These are phyloP conservation scores for Eciton burchellii DNA, from an alignment of 1,140 invertebrate genomes.

Conservation along the genomic window DNA sequence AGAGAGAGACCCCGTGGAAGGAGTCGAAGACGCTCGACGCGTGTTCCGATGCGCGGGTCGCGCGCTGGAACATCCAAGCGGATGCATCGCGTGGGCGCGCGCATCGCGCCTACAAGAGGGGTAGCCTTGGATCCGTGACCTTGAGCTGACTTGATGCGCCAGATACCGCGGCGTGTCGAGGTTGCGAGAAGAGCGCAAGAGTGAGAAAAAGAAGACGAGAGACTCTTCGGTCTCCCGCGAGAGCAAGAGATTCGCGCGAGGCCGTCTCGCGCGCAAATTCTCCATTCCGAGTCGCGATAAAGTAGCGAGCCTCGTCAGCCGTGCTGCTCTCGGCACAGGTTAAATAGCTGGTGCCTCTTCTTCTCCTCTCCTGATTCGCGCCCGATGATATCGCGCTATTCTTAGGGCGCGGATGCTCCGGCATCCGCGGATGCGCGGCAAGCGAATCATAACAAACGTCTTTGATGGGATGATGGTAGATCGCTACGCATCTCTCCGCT, in stretches of 20 bases:
- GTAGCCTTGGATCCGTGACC: slow-evolving; percentile 56
- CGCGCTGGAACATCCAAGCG: no score
- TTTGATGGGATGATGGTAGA: slow-evolving; percentile 24
- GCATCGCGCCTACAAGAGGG: slow-evolving; percentile 4
- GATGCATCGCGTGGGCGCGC: no score
- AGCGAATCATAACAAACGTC: slow-evolving; percentile 48
- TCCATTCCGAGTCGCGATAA: slow-evolving; percentile 62
- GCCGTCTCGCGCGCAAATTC: slow-evolving; percentile 52
- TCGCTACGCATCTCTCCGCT: slow-evolving; percentile 20
- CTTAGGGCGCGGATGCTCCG: background rate
- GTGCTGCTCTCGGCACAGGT: background rate
- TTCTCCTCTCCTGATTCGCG: slow-evolving; percentile 24
- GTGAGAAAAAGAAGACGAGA: slow-evolving; percentile 10
- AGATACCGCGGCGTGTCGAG: slow-evolving; percentile 53
- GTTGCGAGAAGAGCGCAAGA: slow-evolving; percentile 38
- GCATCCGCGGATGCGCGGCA: no score
- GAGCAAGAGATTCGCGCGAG: slow-evolving; percentile 45
- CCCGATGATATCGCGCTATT: slow-evolving; percentile 20
- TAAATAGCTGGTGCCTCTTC: slow-evolving; percentile 17
- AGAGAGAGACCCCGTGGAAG: no score
- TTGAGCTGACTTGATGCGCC: slow-evolving; percentile 57
- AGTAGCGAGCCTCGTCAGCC: slow-evolving; percentile 44
- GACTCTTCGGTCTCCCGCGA: slow-evolving; percentile 11
- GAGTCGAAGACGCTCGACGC: no score
- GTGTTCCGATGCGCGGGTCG: no score